Evolutionary conservation across 2,113 vertebrate genomes (phyloP).

Genomic region (Otis tarda): DNA sequence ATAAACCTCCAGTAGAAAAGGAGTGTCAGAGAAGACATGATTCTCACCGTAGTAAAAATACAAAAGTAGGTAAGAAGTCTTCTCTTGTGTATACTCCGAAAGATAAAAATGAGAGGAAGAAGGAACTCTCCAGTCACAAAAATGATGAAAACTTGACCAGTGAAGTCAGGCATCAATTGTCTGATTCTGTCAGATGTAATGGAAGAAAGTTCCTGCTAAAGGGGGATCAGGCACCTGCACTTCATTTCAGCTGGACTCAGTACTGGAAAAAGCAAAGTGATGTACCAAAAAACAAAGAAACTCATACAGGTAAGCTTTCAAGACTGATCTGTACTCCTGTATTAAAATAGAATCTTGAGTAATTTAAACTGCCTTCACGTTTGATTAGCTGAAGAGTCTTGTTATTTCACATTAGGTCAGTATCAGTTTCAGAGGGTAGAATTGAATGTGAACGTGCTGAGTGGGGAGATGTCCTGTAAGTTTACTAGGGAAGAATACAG

Average conservation of each 20-base stretch:
- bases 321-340: background rate
- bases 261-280: conserved; percentile 81
- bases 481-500: background rate
- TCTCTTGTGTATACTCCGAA: conserved; percentile 59
- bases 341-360: background rate
- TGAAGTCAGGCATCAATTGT: conserved; percentile 52
- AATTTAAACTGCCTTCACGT: background rate
- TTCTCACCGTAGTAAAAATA: conserved; percentile 61
- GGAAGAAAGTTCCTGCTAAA: conserved; percentile 72
- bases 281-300: conserved; percentile 91
- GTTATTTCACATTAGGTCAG: background rate
- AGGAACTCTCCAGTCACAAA: conserved; percentile 57
- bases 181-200: conserved; percentile 62
- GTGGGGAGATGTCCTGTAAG: background rate
- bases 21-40: conserved; percentile 71
- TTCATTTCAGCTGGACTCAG: conserved; percentile 74
- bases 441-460: background rate
- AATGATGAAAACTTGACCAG: conserved; percentile 45
- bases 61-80: conserved; percentile 64
- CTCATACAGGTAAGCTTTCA: conserved; percentile 87
- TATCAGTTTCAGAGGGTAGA: background rate
- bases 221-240: conserved; percentile 73
- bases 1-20: conserved; percentile 78
- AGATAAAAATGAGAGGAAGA: conserved; percentile 72
- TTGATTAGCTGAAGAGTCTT: background rate